Evolutionary conservation across 2,113 vertebrate genomes (phyloP).

Genomic region (Semnornis frantzii): DNA sequence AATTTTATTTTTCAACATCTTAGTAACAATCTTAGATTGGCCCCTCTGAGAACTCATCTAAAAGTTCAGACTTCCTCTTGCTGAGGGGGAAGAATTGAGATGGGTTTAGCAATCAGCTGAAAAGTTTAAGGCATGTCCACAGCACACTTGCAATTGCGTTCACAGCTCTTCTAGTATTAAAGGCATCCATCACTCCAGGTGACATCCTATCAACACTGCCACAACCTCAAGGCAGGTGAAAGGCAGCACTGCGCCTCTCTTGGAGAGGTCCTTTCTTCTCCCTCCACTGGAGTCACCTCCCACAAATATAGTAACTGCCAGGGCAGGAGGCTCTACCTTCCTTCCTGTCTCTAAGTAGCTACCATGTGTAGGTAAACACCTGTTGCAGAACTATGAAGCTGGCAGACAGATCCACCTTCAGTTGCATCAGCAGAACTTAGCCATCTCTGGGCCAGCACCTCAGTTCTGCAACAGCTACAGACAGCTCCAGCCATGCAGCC

Average conservation of each 20-base stretch:
- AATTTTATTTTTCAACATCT: background rate
- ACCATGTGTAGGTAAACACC: rapidly evolving
- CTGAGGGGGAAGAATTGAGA: background rate
- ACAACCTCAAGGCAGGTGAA: background rate
- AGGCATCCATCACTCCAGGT: background rate
- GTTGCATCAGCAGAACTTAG: background rate
- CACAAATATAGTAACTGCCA: background rate
- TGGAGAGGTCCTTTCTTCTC: background rate
- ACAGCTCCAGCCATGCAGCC: background rate
- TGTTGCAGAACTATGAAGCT: background rate
- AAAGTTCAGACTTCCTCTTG: background rate
- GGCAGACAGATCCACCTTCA: background rate
- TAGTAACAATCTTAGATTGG: background rate
- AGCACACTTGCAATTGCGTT: background rate
- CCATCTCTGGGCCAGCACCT: background rate
- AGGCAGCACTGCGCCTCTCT: background rate
- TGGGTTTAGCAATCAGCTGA: background rate
- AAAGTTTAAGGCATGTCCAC: background rate
- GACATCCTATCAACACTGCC: background rate
- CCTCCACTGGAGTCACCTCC: background rate
- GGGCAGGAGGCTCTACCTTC: background rate
- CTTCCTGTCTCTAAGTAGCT: background rate
- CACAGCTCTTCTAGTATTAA: background rate
- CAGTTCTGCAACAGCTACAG: background rate
- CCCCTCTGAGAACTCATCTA: background rate